Evolutionary conservation across 2,888 invertebrate species (phyloP).

Genomic region (Ctena decussata): DNA sequence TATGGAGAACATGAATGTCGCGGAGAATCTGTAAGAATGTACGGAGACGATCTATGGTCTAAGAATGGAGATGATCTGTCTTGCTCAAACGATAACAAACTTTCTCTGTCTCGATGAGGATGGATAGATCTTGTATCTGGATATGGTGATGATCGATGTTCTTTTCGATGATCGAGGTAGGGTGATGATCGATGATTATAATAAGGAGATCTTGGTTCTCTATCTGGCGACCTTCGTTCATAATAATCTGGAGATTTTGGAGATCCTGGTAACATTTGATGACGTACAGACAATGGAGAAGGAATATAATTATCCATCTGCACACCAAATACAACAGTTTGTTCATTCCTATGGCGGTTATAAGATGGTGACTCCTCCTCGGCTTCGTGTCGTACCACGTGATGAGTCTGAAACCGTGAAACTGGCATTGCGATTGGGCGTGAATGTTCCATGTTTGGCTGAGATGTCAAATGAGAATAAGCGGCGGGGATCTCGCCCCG

Average conservation of each 20-base stretch:
- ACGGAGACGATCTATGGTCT: constrained; percentile 45
- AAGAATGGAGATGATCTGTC: constrained; percentile 50
- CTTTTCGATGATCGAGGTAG: constrained; percentile 27
- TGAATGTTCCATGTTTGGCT: constrained; percentile 9
- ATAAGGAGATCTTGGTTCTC: constrained; percentile 23
- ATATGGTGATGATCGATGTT: constrained; percentile 51
- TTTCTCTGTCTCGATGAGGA: neutral
- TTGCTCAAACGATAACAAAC: constrained; percentile 33
- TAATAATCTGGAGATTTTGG: constrained; percentile 14
- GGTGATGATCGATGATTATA: constrained; percentile 24
- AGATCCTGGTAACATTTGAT: neutral
- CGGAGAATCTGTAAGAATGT: constrained; percentile 6
- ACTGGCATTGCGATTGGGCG: constrained; percentile 10
- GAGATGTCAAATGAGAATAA: constrained; percentile 75
- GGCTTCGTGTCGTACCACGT: neutral
- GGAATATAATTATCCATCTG: constrained; percentile 18
- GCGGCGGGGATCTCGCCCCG: constrained; percentile 79
- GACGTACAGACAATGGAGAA: neutral
- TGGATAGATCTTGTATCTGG: constrained; percentile 48
- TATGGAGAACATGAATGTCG: neutral
- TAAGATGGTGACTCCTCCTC: constrained; percentile 13
- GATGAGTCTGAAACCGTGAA: neutral
- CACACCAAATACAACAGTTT: constrained; percentile 7
- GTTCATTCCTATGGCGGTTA: neutral
- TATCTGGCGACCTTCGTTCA: neutral